These are phyloP conservation scores for Callipepla squamata DNA, from an alignment of 2,113 vertebrate genomes.

Conservation along the genomic window DNA sequence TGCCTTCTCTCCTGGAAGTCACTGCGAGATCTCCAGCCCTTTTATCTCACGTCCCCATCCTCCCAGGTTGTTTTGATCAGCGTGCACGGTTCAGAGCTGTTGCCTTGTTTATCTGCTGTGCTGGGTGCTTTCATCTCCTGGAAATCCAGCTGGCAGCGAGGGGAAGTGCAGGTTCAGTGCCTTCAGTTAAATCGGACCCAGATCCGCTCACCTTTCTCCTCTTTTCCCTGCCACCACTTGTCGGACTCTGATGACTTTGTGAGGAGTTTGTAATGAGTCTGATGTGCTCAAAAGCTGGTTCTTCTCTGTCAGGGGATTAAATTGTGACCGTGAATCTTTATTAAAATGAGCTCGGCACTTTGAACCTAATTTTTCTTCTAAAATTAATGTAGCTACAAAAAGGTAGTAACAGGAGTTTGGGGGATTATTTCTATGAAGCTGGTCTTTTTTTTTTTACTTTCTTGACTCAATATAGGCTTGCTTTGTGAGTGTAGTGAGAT, in stretches of 20 bases:
- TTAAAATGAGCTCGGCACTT: slow-evolving; percentile 38
- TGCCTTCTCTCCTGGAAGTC: background rate
- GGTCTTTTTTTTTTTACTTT: background rate
- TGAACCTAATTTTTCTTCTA: slow-evolving; percentile 50
- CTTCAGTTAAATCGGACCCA: background rate
- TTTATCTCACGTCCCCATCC: background rate
- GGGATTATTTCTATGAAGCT: background rate
- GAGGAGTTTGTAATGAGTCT: slow-evolving; percentile 41
- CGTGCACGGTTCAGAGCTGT: background rate
- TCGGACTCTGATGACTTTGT: slow-evolving; percentile 21
- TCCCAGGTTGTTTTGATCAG: slow-evolving; percentile 5
- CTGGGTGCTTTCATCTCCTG: slow-evolving; percentile 12
- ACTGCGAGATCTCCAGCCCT: background rate
- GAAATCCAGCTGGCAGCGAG: background rate
- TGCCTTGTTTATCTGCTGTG: background rate
- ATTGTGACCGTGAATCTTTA: slow-evolving; percentile 16
- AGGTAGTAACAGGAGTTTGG: background rate
- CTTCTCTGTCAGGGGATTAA: slow-evolving; percentile 10
- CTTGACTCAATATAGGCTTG: background rate
- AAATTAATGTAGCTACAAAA: slow-evolving; percentile 57
- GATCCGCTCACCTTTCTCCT: background rate
- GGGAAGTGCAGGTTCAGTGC: slow-evolving; percentile 8
- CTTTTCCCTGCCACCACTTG: background rate
- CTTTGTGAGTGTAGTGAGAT: background rate
- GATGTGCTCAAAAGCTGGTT: slow-evolving; percentile 47